These are phyloP conservation scores for Apotomis turbidana DNA, from an alignment of 2,888 invertebrate genomes.

Conservation along the genomic window DNA sequence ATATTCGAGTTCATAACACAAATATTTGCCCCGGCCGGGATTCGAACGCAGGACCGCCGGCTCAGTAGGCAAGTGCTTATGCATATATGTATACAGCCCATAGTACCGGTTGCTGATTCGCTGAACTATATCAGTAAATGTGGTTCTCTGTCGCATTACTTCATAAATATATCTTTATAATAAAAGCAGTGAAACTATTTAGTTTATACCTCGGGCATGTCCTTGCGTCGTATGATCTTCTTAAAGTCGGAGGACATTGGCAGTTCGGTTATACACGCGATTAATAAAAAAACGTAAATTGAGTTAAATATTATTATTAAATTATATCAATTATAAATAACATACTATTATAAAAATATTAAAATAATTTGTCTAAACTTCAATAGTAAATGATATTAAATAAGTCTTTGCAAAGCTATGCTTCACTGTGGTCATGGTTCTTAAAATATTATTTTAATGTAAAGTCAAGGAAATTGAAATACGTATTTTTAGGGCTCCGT, in stretches of 20 bases:
- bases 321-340: background rate
- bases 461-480: too few relatives aligned
- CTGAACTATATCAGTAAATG: too few relatives aligned
- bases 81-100: too few relatives aligned
- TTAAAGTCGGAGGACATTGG: background rate
- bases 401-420: background rate
- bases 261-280: background rate
- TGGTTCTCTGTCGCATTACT: too few relatives aligned
- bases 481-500: too few relatives aligned
- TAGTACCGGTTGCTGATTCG: too few relatives aligned
- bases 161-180: too few relatives aligned
- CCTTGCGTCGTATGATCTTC: slow-evolving; percentile 1
- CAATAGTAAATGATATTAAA: slow-evolving; percentile 2
- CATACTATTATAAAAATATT: slow-evolving; percentile 19
- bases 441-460: background rate
- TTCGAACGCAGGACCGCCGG: too few relatives aligned
- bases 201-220: slow-evolving; percentile 21
- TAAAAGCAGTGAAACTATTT: too few relatives aligned
- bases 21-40: too few relatives aligned
- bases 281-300: background rate
- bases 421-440: slow-evolving; percentile 20
- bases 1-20: too few relatives aligned
- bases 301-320: background rate
- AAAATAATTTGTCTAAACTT: slow-evolving; percentile 12
- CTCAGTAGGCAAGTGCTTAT: too few relatives aligned